Evolutionary conservation across 2,797 vertebrate genomes (phyloP).

Genomic region (Bryconaethiops microstoma): DNA sequence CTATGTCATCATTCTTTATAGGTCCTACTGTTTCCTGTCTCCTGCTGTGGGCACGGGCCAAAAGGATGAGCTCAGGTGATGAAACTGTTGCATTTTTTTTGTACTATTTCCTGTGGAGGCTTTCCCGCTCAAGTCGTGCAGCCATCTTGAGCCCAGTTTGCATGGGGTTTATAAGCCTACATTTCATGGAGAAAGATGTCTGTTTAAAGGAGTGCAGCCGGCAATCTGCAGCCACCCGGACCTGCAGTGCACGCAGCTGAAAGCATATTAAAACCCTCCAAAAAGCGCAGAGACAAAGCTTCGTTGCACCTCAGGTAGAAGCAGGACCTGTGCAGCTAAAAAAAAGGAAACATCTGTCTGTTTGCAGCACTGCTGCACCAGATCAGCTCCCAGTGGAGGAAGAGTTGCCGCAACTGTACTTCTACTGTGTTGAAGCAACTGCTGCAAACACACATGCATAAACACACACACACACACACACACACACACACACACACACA

Average conservation of each 20-base stretch:
- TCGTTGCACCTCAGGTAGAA: constrained; percentile 8
- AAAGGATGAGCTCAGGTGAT: constrained; percentile 64
- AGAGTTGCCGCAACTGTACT: constrained; percentile 52
- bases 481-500: constrained; percentile 9
- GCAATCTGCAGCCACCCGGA: neutral
- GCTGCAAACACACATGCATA: constrained; percentile 49
- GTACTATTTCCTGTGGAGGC: constrained; percentile 67
- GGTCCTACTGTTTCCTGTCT: constrained; percentile 11
- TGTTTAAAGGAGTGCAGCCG: neutral
- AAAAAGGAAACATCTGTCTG: constrained; percentile 87
- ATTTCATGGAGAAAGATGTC: constrained; percentile 25
- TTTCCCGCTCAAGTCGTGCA: constrained; percentile 28
- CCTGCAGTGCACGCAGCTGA: neutral
- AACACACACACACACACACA: neutral
- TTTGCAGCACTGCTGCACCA: constrained; percentile 68
- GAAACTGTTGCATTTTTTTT: constrained; percentile 50
- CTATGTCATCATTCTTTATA: constrained; percentile 15
- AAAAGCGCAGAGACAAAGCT: neutral
- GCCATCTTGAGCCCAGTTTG: constrained; percentile 27
- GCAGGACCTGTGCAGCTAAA: constrained; percentile 61
- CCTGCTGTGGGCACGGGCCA: constrained; percentile 1
- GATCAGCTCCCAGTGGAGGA: constrained; percentile 59
- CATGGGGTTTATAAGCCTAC: constrained; percentile 4
- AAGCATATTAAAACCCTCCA: neutral
- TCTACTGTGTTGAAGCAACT: constrained; percentile 58